Conservation (phyloP, 2,113 vertebrate species). For the Platichthys stellatus region DNA sequence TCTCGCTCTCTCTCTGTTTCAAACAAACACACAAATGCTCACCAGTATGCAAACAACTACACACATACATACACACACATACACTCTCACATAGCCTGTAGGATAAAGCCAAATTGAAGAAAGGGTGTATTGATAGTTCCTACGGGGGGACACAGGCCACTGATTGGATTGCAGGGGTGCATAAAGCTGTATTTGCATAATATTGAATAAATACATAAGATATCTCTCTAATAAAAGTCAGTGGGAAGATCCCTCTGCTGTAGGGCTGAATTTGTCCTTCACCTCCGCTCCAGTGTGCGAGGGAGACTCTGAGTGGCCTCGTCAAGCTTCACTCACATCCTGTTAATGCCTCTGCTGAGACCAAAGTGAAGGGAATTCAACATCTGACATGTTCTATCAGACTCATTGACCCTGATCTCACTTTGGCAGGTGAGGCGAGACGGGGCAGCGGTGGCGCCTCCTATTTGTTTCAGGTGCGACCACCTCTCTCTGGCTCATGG, state of each 20-base stretch:
- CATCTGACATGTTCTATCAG: constrained; percentile 51
- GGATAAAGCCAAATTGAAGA: constrained; percentile 83
- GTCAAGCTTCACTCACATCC: constrained; percentile 2
- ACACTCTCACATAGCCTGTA: constrained; percentile 76
- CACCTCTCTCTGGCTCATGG: constrained; percentile 30
- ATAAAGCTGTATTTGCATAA: constrained; percentile 80
- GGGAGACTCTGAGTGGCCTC: constrained; percentile 47
- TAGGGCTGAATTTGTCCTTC: constrained; percentile 43
- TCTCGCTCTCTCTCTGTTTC: not conserved
- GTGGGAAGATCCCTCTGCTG: constrained; percentile 43
- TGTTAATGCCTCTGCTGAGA: constrained; percentile 7
- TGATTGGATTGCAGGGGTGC: constrained; percentile 78
- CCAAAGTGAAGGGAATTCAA: constrained; percentile 66
- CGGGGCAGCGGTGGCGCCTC: not conserved
- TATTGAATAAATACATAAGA: constrained; percentile 64
- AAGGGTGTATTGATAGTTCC: constrained; percentile 76
- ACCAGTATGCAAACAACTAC: constrained; percentile 33
- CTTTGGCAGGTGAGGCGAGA: constrained; percentile 25
- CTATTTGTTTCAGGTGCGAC: constrained; percentile 23
- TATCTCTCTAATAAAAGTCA: constrained; percentile 56
- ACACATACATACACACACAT: constrained; percentile 3
- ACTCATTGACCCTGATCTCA: constrained; percentile 69
- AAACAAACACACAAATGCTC: constrained; percentile 21
- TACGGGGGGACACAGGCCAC: constrained; percentile 63
- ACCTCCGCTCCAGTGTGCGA: constrained; percentile 1